These are phyloP conservation scores for Phrixothrix hirtus DNA, from an alignment of 2,888 invertebrate genomes.

Conservation along the genomic window DNA sequence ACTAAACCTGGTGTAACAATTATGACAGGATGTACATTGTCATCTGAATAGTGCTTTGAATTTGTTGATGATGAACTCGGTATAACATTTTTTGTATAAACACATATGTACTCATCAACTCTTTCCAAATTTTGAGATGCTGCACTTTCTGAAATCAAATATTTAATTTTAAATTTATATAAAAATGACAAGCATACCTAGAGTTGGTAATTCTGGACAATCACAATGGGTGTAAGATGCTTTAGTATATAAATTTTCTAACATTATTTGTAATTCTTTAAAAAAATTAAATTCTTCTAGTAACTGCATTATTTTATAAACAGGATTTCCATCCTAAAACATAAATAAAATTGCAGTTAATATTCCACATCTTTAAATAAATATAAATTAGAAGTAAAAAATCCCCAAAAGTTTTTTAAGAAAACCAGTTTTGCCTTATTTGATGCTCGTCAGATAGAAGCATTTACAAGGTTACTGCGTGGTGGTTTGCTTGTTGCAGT, in stretches of 20 bases:
- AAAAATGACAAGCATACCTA: too few relatives aligned
- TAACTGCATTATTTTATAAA: slow-evolving; percentile 32
- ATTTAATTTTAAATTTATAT: too few relatives aligned
- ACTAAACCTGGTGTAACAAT: slow-evolving; percentile 58
- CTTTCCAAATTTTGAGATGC: neutral
- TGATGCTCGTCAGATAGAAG: too few relatives aligned
- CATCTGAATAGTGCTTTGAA: too few relatives aligned
- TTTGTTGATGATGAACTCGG: neutral
- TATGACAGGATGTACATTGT: slow-evolving; percentile 24
- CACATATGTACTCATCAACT: neutral
- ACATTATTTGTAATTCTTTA: slow-evolving; percentile 40
- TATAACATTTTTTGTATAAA: slow-evolving; percentile 6
- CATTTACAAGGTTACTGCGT: too few relatives aligned
- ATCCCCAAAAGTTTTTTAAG: too few relatives aligned
- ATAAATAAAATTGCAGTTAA: too few relatives aligned
- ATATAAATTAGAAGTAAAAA: neutral
- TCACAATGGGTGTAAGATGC: too few relatives aligned
- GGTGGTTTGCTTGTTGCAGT: too few relatives aligned
- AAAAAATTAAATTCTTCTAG: slow-evolving; percentile 48
- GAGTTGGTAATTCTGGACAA: too few relatives aligned
- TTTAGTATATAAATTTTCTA: slow-evolving; percentile 43
- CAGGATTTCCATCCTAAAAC: slow-evolving; percentile 24
- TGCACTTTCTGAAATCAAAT: neutral
- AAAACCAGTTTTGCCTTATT: too few relatives aligned
- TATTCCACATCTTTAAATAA: too few relatives aligned